Conservation (phyloP, 2,113 vertebrate species). For the Elgaria multicarinata region DNA sequence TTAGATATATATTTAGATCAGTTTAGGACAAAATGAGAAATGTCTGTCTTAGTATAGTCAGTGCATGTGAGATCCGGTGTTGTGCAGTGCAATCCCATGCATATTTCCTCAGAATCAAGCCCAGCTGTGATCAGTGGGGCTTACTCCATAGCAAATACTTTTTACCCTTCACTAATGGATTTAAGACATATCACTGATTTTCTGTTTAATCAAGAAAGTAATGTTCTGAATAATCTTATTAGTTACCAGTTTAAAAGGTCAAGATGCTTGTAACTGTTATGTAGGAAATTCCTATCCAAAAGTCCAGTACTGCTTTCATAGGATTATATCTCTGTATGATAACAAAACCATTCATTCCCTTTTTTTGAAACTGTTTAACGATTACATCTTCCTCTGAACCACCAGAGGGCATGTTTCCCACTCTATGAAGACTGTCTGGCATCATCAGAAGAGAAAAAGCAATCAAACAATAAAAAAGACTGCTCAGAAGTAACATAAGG, state of each 20-base stretch:
- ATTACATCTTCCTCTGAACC: accelerated
- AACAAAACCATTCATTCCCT: neutral
- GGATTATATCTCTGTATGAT: slow-evolving; percentile 13
- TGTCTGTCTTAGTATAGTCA: slow-evolving; percentile 23
- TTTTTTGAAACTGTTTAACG: neutral
- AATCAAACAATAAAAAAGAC: neutral
- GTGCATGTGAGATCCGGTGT: neutral
- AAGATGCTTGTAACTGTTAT: neutral
- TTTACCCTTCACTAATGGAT: neutral
- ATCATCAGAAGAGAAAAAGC: neutral
- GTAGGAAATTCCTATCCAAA: neutral
- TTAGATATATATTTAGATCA: neutral
- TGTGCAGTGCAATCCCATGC: neutral
- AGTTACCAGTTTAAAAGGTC: neutral
- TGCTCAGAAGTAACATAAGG: neutral
- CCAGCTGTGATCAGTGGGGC: neutral
- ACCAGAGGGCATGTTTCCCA: slow-evolving; percentile 64
- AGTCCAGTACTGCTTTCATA: neutral
- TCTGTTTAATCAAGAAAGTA: neutral
- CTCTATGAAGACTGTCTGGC: neutral
- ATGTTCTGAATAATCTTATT: no score
- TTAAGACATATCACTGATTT: neutral
- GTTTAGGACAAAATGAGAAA: neutral
- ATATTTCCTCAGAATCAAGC: neutral
- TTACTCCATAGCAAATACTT: neutral